Conservation (phyloP, 1,140 invertebrate genomes). For the Prorops nasuta region DNA sequence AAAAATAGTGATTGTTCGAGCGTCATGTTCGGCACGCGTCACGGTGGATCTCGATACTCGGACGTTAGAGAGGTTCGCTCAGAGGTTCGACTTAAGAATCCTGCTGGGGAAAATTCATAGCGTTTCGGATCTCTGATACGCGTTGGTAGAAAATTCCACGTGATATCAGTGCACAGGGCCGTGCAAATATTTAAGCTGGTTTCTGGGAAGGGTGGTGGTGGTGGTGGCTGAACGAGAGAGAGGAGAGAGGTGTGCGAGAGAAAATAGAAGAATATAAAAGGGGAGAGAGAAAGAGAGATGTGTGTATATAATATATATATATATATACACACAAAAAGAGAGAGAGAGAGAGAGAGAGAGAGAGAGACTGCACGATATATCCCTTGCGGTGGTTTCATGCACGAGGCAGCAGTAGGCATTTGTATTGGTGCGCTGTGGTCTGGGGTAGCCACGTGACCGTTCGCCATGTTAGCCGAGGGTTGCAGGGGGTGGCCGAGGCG, state of each 20-base stretch:
- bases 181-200: slow-evolving; percentile 33
- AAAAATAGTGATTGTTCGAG: too few relatives aligned
- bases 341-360: neutral
- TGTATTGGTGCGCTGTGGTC: slow-evolving; percentile 11
- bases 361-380: slow-evolving; percentile 33
- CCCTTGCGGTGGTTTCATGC: slow-evolving; percentile 30
- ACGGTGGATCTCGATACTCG: too few relatives aligned
- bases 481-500: too few relatives aligned
- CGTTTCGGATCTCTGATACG: too few relatives aligned
- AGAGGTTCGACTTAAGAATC: too few relatives aligned
- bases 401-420: slow-evolving; percentile 5
- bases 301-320: too few relatives aligned
- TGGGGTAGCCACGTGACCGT: slow-evolving; percentile 36
- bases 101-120: too few relatives aligned
- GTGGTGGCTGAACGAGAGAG: neutral
- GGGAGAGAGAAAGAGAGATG: too few relatives aligned
- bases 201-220: slow-evolving; percentile 3
- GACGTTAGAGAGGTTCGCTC: too few relatives aligned
- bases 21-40: too few relatives aligned
- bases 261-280: slow-evolving; percentile 5
- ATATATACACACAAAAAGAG: neutral
- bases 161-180: slow-evolving; percentile 24
- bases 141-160: too few relatives aligned
- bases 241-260: slow-evolving; percentile 7
- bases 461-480: slow-evolving; percentile 45